A percentile compares a stretch with the other conserved stretches of the same genome.
These are phyloP conservation scores for Gallinago jamesoni DNA, from an alignment of 2,113 vertebrate genomes.

Conservation along the genomic window DNA sequence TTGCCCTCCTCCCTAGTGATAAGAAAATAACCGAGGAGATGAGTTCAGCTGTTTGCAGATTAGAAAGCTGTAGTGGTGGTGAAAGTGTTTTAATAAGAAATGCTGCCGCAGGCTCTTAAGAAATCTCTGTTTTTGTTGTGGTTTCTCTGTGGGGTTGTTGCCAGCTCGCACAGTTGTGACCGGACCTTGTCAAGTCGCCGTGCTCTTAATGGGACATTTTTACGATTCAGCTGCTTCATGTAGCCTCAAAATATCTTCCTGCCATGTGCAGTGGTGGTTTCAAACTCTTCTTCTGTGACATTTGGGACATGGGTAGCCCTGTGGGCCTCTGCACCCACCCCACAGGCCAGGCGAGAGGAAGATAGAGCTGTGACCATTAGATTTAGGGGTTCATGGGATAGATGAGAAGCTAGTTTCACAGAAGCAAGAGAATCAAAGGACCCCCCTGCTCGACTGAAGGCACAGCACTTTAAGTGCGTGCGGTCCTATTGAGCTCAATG, in stretches of 20 bases:
- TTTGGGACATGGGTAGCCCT: accelerated
- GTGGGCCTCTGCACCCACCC: accelerated
- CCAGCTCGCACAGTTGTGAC: not conserved
- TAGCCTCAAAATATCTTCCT: not conserved
- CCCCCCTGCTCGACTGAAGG: not conserved
- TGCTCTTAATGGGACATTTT: not conserved
- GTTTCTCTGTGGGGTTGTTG: not conserved
- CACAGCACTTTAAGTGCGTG: not conserved
- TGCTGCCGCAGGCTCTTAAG: not conserved
- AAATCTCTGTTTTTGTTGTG: not conserved
- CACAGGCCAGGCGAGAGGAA: not conserved
- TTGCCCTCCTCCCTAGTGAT: not conserved
- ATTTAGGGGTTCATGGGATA: not conserved
- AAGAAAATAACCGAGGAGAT: not conserved
- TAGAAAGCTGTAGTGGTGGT: not conserved
- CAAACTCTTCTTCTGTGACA: not conserved
- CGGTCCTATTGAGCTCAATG: accelerated
- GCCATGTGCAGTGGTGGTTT: not conserved
- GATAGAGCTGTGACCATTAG: not conserved
- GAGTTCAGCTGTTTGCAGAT: not conserved
- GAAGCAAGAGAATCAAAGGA: not conserved
- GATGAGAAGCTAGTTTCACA: not conserved
- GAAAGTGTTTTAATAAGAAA: slow-evolving; percentile 13
- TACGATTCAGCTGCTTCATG: accelerated
- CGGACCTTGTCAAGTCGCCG: accelerated